Evolutionary conservation across 30 jellyfish, hydroid and myxozoan genomes (phyloP), one percentile per base, ranked within the genome.

Genomic region (Pelagia noctiluca): DNA sequence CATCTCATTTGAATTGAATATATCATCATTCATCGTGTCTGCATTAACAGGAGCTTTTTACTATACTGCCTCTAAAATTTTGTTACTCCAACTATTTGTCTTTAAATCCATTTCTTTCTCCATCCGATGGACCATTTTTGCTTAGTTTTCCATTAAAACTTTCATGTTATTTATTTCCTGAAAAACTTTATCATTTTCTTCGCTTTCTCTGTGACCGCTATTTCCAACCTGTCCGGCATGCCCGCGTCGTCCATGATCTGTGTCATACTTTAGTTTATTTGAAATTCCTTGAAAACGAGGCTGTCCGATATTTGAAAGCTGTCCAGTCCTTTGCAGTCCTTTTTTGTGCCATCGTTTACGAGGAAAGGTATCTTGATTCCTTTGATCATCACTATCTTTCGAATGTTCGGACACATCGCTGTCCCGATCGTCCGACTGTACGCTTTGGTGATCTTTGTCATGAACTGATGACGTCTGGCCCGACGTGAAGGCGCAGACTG

Each of bases 351-450:
- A n/a, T n/a, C n/a, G n/a, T n/a, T n/a, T n/a, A n/a, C n/a, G n/a
- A n/a, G n/a, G n/a, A n/a, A n/a, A n/a, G n/a, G n/a, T n/a, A n/a
- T 47, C 61, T 47, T 47, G 16, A 8, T 47, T 19, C 19, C 19
- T 47, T 47, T 47, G 11, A 47, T 47, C 61, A 47, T 47, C 61
- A 47, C 61, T 47, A 19, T 47, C 11, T 47, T 47, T 47, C 61
- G 61, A 47, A 47, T 47, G 61, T 47, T 19, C 61, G 61, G 19
- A 57, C 71, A 57, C 32, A 57, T 57, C 71, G 25, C n/a, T 57
- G 71, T 57, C 71, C 71, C 24, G 71, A 57, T 57, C 71, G n/a
- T 57, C 71, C 32, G 25, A 57, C 71, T 57, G 71, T 57, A 57
- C 25, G 71, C 71, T 57, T 4, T 16, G 25, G 32, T 16, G 25